phyloP scores from a whole-genome alignment of 2,888 invertebrate genomes.

The Lingula anatina region DNA sequence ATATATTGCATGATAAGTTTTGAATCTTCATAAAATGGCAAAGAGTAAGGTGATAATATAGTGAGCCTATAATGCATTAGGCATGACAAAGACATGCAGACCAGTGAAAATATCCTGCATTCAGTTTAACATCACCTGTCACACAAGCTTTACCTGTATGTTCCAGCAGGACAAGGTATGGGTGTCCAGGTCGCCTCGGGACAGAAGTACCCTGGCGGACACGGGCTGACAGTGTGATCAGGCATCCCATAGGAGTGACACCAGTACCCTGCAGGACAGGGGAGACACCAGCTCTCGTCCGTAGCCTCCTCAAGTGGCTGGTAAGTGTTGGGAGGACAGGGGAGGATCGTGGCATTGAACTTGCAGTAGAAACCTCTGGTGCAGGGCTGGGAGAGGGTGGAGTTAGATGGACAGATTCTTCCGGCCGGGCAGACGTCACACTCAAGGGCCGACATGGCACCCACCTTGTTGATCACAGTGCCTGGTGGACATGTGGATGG shows the following conservation, averaged over 20 bases:
- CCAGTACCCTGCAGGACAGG: slow-evolving; percentile 42
- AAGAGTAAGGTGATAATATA: too few species aligned
- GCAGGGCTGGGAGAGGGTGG: slow-evolving; percentile 39
- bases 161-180: slow-evolving; percentile 41
- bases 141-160: slow-evolving; percentile 33
- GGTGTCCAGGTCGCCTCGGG: slow-evolving; percentile 30
- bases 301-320: slow-evolving; percentile 27
- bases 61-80: too few species aligned
- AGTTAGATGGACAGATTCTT: slow-evolving; percentile 36
- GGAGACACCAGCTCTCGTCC: slow-evolving; percentile 31
- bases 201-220: slow-evolving; percentile 44
- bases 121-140: neutral
- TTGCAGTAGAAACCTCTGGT: slow-evolving; percentile 39
- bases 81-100: too few species aligned
- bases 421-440: slow-evolving; percentile 47
- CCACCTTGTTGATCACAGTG: slow-evolving; percentile 35
- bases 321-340: slow-evolving; percentile 33
- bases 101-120: too few species aligned
- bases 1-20: too few species aligned
- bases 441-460: slow-evolving; percentile 29
- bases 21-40: too few species aligned
- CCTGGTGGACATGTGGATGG: slow-evolving; percentile 28
- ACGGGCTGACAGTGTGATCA: slow-evolving; percentile 31
- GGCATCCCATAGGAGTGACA: slow-evolving; percentile 35
- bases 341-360: slow-evolving; percentile 15